Evolutionary conservation across 1,140 invertebrate species (phyloP), one percentile per base, ranked within the genome.

Genomic region (Brachionus paranguensis): DNA sequence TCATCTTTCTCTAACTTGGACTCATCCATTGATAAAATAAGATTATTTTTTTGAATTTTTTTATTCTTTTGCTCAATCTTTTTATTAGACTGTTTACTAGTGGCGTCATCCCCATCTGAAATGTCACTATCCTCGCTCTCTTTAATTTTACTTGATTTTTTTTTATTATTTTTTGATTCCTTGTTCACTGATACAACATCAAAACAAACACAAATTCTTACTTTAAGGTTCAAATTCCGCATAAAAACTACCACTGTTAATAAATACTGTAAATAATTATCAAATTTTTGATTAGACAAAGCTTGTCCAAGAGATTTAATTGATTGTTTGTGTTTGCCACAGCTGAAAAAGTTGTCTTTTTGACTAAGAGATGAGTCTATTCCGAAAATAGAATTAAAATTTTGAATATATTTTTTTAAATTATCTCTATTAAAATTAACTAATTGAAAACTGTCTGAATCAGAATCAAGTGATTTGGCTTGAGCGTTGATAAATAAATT

Each of bases 251-350:
- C 7, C 1, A 81, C 37, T n/a, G 64, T 45, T 11, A 81, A 27
- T n/a, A 81, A 68, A 81, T 81, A 81, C 8, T 81, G 50, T 17
- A 60, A 45, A 68, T 81, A 81, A 68, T 81, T 60, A 3, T 12
- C 7, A 43, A 17, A 33, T 14, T 68, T 68, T 14, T 37, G 27
- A 12, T 41, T 37, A 11, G 65, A 68, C 5, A 68, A 33, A 11
- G 65, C 29, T 4, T 72, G 68, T 29, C 33, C 33, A 55, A 81
- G 37, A 24, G 20, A 2, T 64, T 60, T 33, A 6, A 64, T 20
- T 10, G 78, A 33, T 14, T 81, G 55, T 3, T 3, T 60, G 41
- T 64, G n/a, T 20, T n/a, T 24, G 17, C 53, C 14, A 20, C 12
- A 20, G 4, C 41, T 68, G 8, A 64, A 11, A 81, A 79, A 64